These are phyloP conservation scores for Callopanchax toddi DNA, from an alignment of 2,113 vertebrate genomes.

Conservation along the genomic window DNA sequence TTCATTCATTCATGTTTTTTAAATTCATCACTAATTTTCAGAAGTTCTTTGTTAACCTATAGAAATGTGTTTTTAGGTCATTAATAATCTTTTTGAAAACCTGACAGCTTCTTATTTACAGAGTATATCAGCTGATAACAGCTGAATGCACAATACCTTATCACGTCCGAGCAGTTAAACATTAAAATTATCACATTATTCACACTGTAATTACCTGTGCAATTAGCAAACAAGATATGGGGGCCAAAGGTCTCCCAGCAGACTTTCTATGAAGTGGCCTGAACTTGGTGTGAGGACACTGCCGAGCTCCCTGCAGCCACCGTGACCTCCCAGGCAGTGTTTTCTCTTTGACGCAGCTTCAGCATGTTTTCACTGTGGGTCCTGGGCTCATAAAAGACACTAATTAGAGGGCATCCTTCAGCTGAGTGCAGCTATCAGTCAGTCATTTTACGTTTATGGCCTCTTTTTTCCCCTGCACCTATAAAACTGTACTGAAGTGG, in stretches of 20 bases:
- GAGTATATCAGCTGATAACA: slow-evolving; percentile 16
- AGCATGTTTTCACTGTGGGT: slow-evolving; percentile 68
- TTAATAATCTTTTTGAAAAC: slow-evolving; percentile 2
- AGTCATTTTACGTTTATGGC: slow-evolving; percentile 69
- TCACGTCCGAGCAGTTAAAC: slow-evolving; percentile 11
- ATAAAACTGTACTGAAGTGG: slow-evolving; percentile 51
- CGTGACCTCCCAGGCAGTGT: slow-evolving; percentile 65
- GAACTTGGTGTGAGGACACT: slow-evolving; percentile 58
- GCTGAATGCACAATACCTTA: slow-evolving; percentile 21
- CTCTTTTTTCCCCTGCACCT: slow-evolving; percentile 57
- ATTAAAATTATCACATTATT: slow-evolving; percentile 23
- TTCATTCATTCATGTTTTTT: no score
- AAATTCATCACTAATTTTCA: no score
- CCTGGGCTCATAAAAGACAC: slow-evolving; percentile 63
- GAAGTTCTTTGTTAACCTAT: no score
- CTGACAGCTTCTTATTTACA: slow-evolving; percentile 1
- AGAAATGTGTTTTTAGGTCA: not conserved
- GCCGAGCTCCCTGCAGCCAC: slow-evolving; percentile 18
- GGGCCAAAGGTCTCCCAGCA: slow-evolving; percentile 9
- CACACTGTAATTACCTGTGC: slow-evolving; percentile 23
- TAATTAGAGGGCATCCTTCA: slow-evolving; percentile 73
- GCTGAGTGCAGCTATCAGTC: slow-evolving; percentile 67
- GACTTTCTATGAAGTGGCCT: slow-evolving; percentile 18
- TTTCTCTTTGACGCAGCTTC: slow-evolving; percentile 47
- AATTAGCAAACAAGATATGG: slow-evolving; percentile 28